Conservation (phyloP, 53 echinoderm and acorn worm genomes). For the Temnopleurus reevesii region DNA sequence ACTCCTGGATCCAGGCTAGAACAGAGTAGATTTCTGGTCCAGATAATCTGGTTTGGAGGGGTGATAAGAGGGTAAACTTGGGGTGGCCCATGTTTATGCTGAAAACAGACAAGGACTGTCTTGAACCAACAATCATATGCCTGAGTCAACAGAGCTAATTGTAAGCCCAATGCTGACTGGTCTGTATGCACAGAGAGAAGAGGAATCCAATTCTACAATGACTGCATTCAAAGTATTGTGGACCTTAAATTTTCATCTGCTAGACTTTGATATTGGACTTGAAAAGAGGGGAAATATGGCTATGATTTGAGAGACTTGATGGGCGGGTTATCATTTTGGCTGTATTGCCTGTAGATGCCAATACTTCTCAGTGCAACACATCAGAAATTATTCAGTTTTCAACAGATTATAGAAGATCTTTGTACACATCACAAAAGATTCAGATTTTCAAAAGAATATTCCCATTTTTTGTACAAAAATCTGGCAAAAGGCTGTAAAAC, state of each 20-base stretch:
- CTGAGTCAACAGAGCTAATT: slow-evolving; percentile 39
- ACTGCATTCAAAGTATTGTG: background rate
- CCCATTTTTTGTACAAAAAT: too few relatives aligned
- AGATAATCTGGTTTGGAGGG: slow-evolving; percentile 44
- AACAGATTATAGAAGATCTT: too few relatives aligned
- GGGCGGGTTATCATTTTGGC: too few relatives aligned
- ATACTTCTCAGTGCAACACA: too few relatives aligned
- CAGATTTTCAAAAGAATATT: too few relatives aligned
- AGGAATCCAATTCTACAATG: background rate
- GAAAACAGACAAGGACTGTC: slow-evolving; percentile 27
- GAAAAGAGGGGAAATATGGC: background rate
- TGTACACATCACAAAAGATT: too few relatives aligned
- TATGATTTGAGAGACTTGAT: background rate
- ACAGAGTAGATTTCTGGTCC: background rate
- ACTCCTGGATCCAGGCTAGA: background rate
- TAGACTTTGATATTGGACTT: background rate
- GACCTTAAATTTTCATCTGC: background rate
- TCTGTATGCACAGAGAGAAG: background rate
- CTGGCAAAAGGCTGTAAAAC: too few relatives aligned
- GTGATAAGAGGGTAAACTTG: slow-evolving; percentile 29
- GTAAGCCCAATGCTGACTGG: background rate
- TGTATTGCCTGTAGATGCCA: too few relatives aligned
- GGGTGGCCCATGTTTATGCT: slow-evolving; percentile 53
- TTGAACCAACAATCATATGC: slow-evolving; percentile 50
- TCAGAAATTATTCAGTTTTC: too few relatives aligned